A percentile compares a stretch with the other conserved stretches of the same genome.
phyloP scores from a whole-genome alignment of 2,888 invertebrate species.

The Caenorhabditis sinica region DNA sequence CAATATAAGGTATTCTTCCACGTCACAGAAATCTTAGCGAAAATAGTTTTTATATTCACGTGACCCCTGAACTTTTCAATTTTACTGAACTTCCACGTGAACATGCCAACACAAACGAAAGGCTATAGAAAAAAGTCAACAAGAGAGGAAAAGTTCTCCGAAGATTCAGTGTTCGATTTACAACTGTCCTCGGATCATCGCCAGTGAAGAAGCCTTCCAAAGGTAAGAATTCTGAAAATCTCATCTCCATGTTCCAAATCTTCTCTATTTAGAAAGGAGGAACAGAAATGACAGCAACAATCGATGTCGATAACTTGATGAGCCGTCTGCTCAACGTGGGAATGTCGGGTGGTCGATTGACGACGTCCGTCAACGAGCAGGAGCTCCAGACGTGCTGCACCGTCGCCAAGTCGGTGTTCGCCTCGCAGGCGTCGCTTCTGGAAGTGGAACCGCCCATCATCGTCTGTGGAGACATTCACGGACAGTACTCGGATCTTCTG shows the following conservation, averaged over 20 bases:
- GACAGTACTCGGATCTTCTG: slow-evolving; percentile 78
- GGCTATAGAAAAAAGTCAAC: too few relatives aligned
- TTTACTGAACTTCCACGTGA: too few relatives aligned
- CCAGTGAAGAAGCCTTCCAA: slow-evolving; percentile 32
- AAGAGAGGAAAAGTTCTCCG: neutral
- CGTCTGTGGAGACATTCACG: slow-evolving; percentile 80
- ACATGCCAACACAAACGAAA: too few relatives aligned
- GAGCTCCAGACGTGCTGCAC: slow-evolving; percentile 73
- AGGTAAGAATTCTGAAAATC: neutral
- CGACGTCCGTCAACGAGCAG: slow-evolving; percentile 68
- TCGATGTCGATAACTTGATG: slow-evolving; percentile 72
- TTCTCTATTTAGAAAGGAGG: slow-evolving; percentile 3
- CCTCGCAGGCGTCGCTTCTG: slow-evolving; percentile 73
- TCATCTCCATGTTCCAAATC: too few relatives aligned
- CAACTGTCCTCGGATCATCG: slow-evolving; percentile 32
- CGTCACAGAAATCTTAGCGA: too few relatives aligned
- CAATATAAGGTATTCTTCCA: too few relatives aligned
- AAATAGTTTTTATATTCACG: too few relatives aligned
- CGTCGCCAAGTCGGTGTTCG: slow-evolving; percentile 75
- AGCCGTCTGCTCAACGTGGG: slow-evolving; percentile 72
- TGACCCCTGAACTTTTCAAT: too few relatives aligned
- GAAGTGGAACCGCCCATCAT: slow-evolving; percentile 79
- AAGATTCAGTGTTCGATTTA: slow-evolving; percentile 14
- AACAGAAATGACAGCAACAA: slow-evolving; percentile 57
- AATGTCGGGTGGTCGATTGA: slow-evolving; percentile 70